These are phyloP conservation scores for Casuarius casuarius DNA, from an alignment of 2,113 vertebrate species.

Conservation along the genomic window DNA sequence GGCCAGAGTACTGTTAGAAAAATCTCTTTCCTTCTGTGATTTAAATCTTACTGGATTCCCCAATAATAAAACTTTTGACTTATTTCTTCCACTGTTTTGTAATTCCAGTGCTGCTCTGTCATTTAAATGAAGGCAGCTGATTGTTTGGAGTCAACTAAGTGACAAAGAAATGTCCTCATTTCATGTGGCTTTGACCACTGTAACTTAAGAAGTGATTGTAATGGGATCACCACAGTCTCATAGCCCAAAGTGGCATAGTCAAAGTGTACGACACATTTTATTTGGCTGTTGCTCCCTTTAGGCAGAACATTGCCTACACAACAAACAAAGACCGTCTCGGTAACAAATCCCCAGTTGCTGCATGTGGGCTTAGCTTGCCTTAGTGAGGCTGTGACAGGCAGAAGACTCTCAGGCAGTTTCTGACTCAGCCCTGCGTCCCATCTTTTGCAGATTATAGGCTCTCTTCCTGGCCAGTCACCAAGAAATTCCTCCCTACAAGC, in stretches of 20 bases:
- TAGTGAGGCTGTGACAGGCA: constrained; percentile 26
- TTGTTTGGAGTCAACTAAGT: not conserved
- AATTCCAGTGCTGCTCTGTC: not conserved
- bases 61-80: not conserved
- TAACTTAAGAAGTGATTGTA: not conserved
- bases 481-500: constrained; percentile 58
- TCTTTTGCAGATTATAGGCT: constrained; percentile 67
- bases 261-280: rapidly evolving
- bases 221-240: not conserved
- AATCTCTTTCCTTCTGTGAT: not conserved
- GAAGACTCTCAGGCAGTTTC: constrained; percentile 25
- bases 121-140: not conserved
- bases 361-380: not conserved
- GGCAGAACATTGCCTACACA: not conserved
- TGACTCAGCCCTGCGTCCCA: constrained; percentile 45
- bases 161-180: not conserved
- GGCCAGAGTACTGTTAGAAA: no score
- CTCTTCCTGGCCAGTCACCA: constrained; percentile 48
- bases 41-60: not conserved
- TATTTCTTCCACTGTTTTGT: not conserved
- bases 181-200: not conserved
- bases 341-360: not conserved
- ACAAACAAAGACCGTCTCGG: rapidly evolving
- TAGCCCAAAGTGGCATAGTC: not conserved
- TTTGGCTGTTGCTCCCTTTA: not conserved